Evolutionary conservation across 2,113 vertebrate species (phyloP), one percentile per base, ranked within the genome.

Genomic region (Istiophorus platypterus): DNA sequence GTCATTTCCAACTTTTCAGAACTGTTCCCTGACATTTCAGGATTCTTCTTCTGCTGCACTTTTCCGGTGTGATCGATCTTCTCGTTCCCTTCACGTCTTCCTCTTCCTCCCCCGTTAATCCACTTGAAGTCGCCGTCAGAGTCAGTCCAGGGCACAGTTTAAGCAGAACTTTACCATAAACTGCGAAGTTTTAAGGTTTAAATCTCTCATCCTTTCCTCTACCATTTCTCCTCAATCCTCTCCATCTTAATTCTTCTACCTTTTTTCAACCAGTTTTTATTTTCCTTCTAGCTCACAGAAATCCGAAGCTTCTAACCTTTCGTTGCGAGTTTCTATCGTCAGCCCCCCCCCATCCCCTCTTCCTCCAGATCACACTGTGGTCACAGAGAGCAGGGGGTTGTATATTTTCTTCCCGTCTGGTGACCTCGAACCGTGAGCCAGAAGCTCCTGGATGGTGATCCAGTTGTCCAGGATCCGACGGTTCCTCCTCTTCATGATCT

Each of bases 381-480:
- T 97, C 61, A 97, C 96, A 0, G 96, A 97, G 0, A 97, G 94
- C 73, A 97, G 91, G 0, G 96, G 96, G 86, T 96, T 97, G 86
- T 96, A 96, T 11, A 96, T 93, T 10, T 95, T 92, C 76, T 95
- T 95, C 13, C 96, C 96, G 0, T 97, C 96, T 0, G 95, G 93
- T 0, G 96, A 96, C 37, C 95, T 91, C 0, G 95, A 94, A 6
- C 96, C 96, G 0, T 96, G 96, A 20, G 96, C 96, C 92, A 97
- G 89, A 90, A 97, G 96, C 92, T 97, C 97, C 91, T 97, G 96
- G 82, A 97, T 97, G 71, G 97, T 97, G 73, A 96, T 95, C 97
- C 97, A 97, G 94, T 97, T 97, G 87, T 97, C 97, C 22, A 97
- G 88, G 84, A 97, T 97, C 41, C 95, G 94, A 7, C 95, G 93